phyloP scores from a whole-genome alignment of 2,113 vertebrate species.

The Oophaga pumilio region DNA sequence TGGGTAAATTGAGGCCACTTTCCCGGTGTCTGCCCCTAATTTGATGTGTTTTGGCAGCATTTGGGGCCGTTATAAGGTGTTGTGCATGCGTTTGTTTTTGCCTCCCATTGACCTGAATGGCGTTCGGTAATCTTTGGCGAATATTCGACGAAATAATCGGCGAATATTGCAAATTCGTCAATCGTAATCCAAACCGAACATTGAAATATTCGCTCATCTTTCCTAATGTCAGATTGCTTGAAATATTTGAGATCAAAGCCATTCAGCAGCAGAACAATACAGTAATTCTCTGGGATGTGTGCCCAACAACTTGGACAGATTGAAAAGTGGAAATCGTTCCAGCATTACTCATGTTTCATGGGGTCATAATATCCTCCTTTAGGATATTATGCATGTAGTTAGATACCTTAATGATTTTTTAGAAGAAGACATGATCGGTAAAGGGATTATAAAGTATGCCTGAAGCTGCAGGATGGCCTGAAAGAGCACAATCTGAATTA shows the following conservation, averaged over 20 bases:
- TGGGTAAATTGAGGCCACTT: too few relatives aligned
- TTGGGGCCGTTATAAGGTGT: too few relatives aligned
- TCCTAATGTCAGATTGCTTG: neutral
- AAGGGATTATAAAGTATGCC: neutral
- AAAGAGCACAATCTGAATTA: neutral
- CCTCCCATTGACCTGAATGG: too few relatives aligned
- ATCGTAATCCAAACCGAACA: too few relatives aligned
- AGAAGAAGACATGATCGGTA: neutral
- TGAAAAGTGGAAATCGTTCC: neutral
- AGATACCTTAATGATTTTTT: slow-evolving; percentile 9
- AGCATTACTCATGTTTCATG: slow-evolving; percentile 22
- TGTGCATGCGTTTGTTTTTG: too few relatives aligned
- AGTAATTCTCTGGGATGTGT: neutral
- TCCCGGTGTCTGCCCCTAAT: too few relatives aligned
- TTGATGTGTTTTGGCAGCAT: too few relatives aligned
- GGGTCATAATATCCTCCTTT: neutral
- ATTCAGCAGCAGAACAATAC: slow-evolving; percentile 8
- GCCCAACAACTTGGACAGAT: slow-evolving; percentile 22
- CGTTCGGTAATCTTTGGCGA: too few relatives aligned
- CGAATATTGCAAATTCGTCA: too few relatives aligned
- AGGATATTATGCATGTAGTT: neutral
- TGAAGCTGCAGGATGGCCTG: neutral
- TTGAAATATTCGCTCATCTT: too few relatives aligned
- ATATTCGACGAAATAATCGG: too few relatives aligned
- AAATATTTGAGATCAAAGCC: slow-evolving; percentile 18